phyloP scores from a whole-genome alignment of 2,797 vertebrate species.

The Crypturellus tataupa region DNA sequence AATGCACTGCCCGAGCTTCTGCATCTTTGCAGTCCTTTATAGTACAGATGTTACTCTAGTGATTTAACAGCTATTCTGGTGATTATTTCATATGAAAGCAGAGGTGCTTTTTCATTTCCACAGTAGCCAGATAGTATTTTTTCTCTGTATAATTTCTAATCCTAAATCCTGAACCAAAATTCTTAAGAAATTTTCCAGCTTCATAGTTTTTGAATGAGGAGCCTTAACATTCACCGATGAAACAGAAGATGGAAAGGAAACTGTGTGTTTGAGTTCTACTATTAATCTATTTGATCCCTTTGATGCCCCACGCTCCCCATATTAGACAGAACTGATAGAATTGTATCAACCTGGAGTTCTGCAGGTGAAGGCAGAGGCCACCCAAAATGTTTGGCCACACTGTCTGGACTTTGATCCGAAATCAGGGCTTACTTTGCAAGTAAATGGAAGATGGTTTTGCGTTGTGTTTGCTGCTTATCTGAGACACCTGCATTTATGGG shows the following conservation, averaged over 20 bases:
- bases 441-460: not conserved
- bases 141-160: not conserved
- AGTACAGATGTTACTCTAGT: conserved; percentile 18
- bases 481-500: not conserved
- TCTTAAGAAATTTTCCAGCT: not conserved
- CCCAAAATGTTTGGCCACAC: not conserved
- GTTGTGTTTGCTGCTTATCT: not conserved
- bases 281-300: not conserved
- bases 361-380: not conserved
- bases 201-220: not conserved
- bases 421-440: not conserved
- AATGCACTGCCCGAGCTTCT: not conserved
- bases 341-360: not conserved
- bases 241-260: not conserved
- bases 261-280: fast-evolving
- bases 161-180: not conserved
- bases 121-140: not conserved
- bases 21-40: not conserved
- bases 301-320: fast-evolving
- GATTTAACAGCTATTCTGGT: conserved; percentile 23
- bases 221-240: not conserved
- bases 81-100: conserved; percentile 4
- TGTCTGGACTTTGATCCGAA: not conserved
- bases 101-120: not conserved
- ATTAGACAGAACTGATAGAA: not conserved